Evolutionary conservation across 1,140 invertebrate genomes (phyloP), one percentile per base, ranked within the genome.

Genomic region (Platyscapa corneri): DNA sequence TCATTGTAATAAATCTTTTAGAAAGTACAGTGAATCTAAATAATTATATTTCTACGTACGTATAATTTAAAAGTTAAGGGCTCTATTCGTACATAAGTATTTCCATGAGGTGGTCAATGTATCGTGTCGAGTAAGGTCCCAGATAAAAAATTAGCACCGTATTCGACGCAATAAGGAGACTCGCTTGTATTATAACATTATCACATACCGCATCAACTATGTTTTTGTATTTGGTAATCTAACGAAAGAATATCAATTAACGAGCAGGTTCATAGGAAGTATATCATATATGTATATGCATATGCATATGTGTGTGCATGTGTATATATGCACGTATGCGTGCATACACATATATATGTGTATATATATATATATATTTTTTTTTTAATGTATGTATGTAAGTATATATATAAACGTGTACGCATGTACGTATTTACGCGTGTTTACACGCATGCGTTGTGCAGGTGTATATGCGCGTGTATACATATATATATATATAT

Each of bases 181-280:
- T 90, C 91, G 88, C 89, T 90, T 92, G 91, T 93, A 92, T 92
- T 89, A 92, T 92, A 93, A 90, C 86, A 92, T 91, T 90, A 91
- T 90, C 89, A 89, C 88, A 90, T 90, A 91, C 87, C 89, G 89
- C 91, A 92, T 91, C 89, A 90, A 90, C 88, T 91, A 91, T 91
- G 91, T 90, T 86, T 92, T 93, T 93, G 91, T 93, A 93, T 93
- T 93, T 92, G 90, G 88, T 92, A 92, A 93, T 90, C 88, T 91
- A 92, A 92, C 82, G 87, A 90, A 91, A 89, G 86, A 83, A 90
- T 91, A 91, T 91, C 89, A 90, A 91, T 91, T 91, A 90, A 91
- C 88, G 88, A 90, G 89, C 87, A 90, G 88, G 90, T 91, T 91
- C 88, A 92, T 92, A 92, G 89, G 91, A 92, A 91, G 89, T 92